A percentile compares a stretch with the other conserved stretches of the same genome.
Evolutionary conservation across 2,113 vertebrate species (phyloP).

Genomic region (Seriola rivoliana): DNA sequence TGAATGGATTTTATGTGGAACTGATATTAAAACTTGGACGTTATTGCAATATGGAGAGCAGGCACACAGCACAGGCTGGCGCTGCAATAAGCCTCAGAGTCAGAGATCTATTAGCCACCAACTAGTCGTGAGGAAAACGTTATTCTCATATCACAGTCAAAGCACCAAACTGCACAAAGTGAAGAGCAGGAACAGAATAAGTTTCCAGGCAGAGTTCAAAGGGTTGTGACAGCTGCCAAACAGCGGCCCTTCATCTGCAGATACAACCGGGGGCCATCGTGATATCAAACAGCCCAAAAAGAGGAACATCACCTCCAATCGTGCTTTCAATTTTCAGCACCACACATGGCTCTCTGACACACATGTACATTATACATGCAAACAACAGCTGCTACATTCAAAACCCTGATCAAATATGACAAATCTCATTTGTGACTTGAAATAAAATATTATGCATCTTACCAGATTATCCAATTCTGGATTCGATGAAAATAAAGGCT

Average conservation of each 20-base stretch:
- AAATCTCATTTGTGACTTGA: neutral
- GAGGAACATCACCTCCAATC: slow-evolving; percentile 61
- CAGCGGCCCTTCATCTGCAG: slow-evolving; percentile 81
- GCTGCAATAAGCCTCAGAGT: slow-evolving; percentile 69
- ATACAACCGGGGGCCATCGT: slow-evolving; percentile 69
- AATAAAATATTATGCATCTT: slow-evolving; percentile 79
- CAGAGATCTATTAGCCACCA: slow-evolving; percentile 63
- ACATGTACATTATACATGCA: slow-evolving; percentile 24
- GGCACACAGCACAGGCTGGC: slow-evolving; percentile 34
- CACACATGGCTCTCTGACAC: slow-evolving; percentile 54
- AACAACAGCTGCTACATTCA: slow-evolving; percentile 9
- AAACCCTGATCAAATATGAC: neutral
- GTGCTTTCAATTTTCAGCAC: slow-evolving; percentile 44
- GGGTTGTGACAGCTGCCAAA: slow-evolving; percentile 76
- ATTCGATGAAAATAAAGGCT: slow-evolving; percentile 99
- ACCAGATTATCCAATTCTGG: slow-evolving; percentile 99
- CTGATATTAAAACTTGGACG: slow-evolving; percentile 74
- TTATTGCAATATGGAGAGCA: slow-evolving; percentile 67
- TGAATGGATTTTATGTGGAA: slow-evolving; percentile 65
- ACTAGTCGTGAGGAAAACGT: slow-evolving; percentile 49
- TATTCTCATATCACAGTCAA: slow-evolving; percentile 54
- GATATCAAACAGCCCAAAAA: slow-evolving; percentile 78
- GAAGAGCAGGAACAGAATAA: slow-evolving; percentile 47
- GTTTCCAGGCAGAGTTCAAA: slow-evolving; percentile 67
- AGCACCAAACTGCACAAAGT: slow-evolving; percentile 53